A percentile compares a stretch with the other conserved stretches of the same genome.
phyloP scores from a whole-genome alignment of 2,888 invertebrate species.

The Hoplodrina blanda region DNA sequence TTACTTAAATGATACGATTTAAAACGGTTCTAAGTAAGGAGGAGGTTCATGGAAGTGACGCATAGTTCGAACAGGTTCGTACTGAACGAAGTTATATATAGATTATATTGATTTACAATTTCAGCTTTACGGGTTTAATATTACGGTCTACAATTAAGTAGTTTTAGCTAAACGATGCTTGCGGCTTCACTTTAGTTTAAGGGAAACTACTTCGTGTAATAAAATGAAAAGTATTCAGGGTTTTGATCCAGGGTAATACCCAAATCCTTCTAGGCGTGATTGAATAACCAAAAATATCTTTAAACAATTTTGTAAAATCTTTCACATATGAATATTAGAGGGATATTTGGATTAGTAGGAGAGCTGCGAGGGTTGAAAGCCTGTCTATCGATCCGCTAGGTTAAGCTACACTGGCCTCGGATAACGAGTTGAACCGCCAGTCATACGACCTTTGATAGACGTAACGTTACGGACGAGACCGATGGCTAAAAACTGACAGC shows the following conservation, averaged over 20 bases:
- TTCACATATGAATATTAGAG: not conserved
- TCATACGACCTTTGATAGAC: constrained; percentile 47
- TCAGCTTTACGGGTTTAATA: not conserved
- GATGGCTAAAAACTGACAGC: constrained; percentile 12
- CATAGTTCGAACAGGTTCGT: not conserved
- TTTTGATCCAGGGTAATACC: too few relatives aligned
- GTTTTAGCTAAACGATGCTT: too few relatives aligned
- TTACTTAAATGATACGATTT: not conserved
- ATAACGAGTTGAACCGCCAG: constrained; percentile 43
- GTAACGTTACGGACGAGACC: constrained; percentile 4
- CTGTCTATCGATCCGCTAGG: constrained; percentile 24
- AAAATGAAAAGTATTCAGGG: too few relatives aligned
- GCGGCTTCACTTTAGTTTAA: too few relatives aligned
- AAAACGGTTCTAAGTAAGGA: constrained; percentile 10
- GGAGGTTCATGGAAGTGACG: constrained; percentile 9
- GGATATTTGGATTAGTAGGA: too few relatives aligned
- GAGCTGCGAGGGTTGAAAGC: constrained; percentile 11
- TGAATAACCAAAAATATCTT: too few relatives aligned
- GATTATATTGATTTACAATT: not conserved
- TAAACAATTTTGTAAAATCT: too few relatives aligned
- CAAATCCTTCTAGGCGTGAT: not conserved
- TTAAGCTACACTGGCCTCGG: constrained; percentile 32
- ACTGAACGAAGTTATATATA: constrained; percentile 1
- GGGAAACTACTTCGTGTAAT: too few relatives aligned
- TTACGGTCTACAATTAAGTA: not conserved